phyloP scores from a whole-genome alignment of 2,113 vertebrate species.

The Lepus timidus region DNA sequence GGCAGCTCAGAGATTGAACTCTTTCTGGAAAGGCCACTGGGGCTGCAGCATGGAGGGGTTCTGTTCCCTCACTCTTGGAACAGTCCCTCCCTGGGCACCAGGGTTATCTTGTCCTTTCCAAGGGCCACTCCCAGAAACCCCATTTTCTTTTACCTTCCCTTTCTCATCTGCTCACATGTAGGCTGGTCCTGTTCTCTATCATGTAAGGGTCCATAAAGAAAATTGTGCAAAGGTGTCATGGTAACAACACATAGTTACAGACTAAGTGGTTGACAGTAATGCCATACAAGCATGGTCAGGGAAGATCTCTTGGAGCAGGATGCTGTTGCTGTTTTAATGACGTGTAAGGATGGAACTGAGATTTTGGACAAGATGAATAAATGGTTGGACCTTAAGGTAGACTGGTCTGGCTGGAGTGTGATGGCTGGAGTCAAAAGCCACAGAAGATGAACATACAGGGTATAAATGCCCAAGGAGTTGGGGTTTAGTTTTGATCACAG shows the following conservation, averaged over 20 bases:
- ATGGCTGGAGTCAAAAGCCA: fast-evolving
- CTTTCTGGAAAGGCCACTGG: neutral
- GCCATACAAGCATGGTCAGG: neutral
- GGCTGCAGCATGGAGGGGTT: neutral
- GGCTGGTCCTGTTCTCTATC: neutral
- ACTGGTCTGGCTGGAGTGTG: neutral
- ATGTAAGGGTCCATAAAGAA: neutral
- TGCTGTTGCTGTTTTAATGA: neutral
- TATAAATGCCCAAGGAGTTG: neutral
- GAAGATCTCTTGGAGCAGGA: neutral
- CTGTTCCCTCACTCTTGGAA: neutral
- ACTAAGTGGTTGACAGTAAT: neutral
- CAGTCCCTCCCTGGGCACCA: neutral
- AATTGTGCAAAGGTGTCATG: neutral
- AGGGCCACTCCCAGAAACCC: neutral
- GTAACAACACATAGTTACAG: neutral
- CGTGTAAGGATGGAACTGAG: neutral
- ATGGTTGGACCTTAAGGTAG: neutral
- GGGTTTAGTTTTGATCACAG: neutral
- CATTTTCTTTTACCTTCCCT: neutral
- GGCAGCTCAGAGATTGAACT: neutral
- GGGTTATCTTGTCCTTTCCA: neutral
- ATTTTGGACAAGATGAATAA: neutral
- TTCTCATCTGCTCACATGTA: neutral
- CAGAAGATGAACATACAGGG: neutral